Percentiles rank a stretch among this genome's conserved stretches.
phyloP scores from a whole-genome alignment of 2,113 vertebrate genomes.

The Microcebus griseorufus region DNA sequence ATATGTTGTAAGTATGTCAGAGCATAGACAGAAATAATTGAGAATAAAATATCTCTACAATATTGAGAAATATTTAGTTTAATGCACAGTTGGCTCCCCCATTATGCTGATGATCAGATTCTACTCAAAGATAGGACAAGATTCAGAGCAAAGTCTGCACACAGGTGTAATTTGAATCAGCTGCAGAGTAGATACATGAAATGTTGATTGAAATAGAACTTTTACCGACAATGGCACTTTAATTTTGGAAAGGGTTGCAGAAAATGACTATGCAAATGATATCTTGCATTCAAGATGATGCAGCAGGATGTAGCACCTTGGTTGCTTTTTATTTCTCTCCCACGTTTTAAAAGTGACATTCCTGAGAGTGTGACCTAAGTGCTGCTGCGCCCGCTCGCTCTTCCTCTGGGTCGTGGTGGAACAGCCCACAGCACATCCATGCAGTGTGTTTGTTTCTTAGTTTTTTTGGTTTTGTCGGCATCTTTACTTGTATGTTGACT shows the following conservation, averaged over 20 bases:
- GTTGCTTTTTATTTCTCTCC: neutral
- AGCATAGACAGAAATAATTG: neutral
- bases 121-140: no score
- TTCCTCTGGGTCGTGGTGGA: neutral
- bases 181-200: fast-evolving
- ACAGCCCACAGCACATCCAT: fast-evolving
- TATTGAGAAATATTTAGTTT: neutral
- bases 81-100: neutral
- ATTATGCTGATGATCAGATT: neutral
- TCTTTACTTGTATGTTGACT: neutral
- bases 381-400: fast-evolving
- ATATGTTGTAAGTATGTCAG: neutral
- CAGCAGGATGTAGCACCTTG: neutral
- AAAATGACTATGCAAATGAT: neutral
- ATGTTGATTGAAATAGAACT: neutral
- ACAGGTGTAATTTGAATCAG: fast-evolving
- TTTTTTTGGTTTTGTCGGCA: neutral
- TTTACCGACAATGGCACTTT: fast-evolving
- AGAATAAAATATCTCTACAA: neutral
- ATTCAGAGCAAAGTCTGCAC: neutral
- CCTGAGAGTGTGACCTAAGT: fast-evolving
- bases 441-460: fast-evolving
- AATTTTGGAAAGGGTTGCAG: neutral
- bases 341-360: fast-evolving
- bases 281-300: neutral